Evolutionary conservation across 2,113 vertebrate species (phyloP).

Genomic region (Oxygymnocypris stewartii): DNA sequence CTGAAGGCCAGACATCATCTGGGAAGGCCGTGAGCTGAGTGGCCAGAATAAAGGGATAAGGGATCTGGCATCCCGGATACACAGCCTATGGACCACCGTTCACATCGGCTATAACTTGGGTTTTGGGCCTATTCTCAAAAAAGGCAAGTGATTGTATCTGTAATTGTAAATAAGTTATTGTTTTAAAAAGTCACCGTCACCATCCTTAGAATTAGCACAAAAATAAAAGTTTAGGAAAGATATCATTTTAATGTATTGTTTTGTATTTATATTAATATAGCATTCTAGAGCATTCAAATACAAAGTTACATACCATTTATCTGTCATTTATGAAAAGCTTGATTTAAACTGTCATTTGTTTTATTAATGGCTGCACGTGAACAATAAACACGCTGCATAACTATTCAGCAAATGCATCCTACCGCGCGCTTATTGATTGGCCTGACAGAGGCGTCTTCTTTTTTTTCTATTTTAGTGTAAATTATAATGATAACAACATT

Average conservation of each 20-base stretch:
- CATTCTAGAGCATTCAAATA: background rate
- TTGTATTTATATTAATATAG: background rate
- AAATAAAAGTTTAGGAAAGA: background rate
- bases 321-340: background rate
- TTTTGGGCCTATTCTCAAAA: background rate
- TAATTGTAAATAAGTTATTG: background rate
- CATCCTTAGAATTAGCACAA: background rate
- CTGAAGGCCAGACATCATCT: slow-evolving; percentile 75
- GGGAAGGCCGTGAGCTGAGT: slow-evolving; percentile 79
- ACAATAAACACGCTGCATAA: background rate
- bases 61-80: slow-evolving; percentile 20
- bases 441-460: background rate
- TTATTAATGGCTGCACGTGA: background rate
- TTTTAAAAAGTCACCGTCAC: background rate
- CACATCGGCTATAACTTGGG: background rate
- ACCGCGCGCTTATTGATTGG: background rate
- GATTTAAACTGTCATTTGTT: background rate
- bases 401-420: background rate
- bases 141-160: slow-evolving; percentile 7
- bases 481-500: background rate
- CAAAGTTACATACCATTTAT: background rate
- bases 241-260: background rate
- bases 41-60: slow-evolving; percentile 50
- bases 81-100: background rate
- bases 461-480: background rate